Conservation (phyloP, 2,113 vertebrate genomes). For the Trichomycterus rosablanca region DNA sequence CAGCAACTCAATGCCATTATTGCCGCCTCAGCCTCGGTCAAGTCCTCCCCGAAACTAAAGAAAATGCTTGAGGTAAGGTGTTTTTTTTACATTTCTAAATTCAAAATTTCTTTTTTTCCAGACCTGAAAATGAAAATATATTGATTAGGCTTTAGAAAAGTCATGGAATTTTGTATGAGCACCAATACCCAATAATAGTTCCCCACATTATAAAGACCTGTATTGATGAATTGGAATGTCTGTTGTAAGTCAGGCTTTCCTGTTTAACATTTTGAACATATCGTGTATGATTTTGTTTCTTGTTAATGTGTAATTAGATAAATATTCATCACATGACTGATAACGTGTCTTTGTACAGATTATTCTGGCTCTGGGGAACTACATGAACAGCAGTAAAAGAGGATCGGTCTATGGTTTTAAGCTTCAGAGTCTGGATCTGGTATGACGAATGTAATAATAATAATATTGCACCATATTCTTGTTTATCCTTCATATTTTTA, state of each 20-base stretch:
- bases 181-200: too few relatives aligned
- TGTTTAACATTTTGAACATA: too few relatives aligned
- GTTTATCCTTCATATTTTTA: not conserved
- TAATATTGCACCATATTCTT: too few relatives aligned
- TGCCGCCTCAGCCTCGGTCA: constrained; percentile 88
- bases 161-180: too few relatives aligned
- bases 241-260: too few relatives aligned
- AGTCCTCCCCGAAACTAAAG: constrained; percentile 89
- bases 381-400: constrained; percentile 98
- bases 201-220: too few relatives aligned
- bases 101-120: too few relatives aligned
- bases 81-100: too few relatives aligned
- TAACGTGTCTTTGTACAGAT: constrained; percentile 65
- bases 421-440: constrained; percentile 82
- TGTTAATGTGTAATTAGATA: not conserved
- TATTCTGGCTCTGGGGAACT: constrained; percentile 92
- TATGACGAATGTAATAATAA: constrained; percentile 43
- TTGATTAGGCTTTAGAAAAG: too few relatives aligned
- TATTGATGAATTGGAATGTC: too few relatives aligned
- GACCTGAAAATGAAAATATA: too few relatives aligned
- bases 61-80: constrained; percentile 83
- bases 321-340: not conserved
- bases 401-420: constrained; percentile 95
- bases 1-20: constrained; percentile 93
- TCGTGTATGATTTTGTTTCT: too few relatives aligned